Evolutionary conservation across 2,797 vertebrate genomes (phyloP).

Genomic region (Yasuhikotakia modesta): DNA sequence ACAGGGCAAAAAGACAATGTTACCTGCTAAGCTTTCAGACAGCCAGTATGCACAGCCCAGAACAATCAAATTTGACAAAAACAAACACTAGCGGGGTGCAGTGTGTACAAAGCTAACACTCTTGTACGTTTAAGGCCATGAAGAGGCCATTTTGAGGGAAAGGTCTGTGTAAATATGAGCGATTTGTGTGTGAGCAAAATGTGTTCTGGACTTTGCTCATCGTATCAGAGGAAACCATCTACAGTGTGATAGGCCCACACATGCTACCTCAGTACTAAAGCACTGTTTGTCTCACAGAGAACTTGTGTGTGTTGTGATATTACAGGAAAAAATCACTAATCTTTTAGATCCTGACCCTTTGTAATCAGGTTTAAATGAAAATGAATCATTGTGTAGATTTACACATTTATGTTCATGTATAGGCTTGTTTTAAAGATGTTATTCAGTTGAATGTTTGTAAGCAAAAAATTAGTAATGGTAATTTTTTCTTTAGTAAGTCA

Average conservation of each 20-base stretch:
- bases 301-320: background rate
- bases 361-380: background rate
- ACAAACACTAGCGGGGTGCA: background rate
- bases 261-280: background rate
- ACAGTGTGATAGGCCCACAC: slow-evolving; percentile 16
- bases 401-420: too few relatives aligned
- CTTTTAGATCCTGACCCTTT: background rate
- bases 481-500: background rate
- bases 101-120: background rate
- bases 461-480: too few relatives aligned
- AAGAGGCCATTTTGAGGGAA: slow-evolving; percentile 13
- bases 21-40: too few relatives aligned
- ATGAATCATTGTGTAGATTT: background rate
- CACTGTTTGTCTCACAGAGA: background rate
- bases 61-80: background rate
- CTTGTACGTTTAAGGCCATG: background rate
- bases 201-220: background rate
- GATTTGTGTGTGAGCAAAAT: background rate
- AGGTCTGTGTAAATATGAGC: slow-evolving; percentile 17
- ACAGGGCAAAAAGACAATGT: too few relatives aligned
- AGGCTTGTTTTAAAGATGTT: too few relatives aligned
- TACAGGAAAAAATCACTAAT: background rate
- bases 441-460: too few relatives aligned
- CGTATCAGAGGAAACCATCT: slow-evolving; percentile 23
- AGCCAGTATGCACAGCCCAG: too few relatives aligned